These are phyloP conservation scores for Pemphredon lugubris DNA, from an alignment of 2,888 invertebrate species.

Conservation along the genomic window DNA sequence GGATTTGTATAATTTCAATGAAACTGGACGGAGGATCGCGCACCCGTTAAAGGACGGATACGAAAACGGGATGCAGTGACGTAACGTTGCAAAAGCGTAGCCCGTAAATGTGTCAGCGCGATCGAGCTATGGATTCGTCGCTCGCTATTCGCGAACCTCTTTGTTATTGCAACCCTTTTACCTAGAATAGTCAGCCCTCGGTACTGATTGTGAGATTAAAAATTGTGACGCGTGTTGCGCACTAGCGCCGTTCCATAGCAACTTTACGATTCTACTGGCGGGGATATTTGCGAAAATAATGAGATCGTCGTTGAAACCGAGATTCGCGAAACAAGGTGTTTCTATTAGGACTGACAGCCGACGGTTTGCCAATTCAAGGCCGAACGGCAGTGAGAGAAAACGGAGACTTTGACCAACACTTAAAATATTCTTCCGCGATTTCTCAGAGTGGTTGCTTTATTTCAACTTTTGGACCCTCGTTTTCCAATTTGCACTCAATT, in stretches of 20 bases:
- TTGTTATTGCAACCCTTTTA: no score
- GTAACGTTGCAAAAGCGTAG: conserved; percentile 34
- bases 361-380: conserved; percentile 2
- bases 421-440: neutral
- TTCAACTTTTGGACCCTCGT: no score
- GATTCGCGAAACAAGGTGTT: neutral
- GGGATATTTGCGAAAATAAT: no score
- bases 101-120: conserved; percentile 18
- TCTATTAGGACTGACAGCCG: neutral
- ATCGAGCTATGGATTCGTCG: neutral
- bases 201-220: no score
- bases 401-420: conserved; percentile 1
- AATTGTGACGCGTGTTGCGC: no score
- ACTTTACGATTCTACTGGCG: no score
- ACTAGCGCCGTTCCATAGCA: no score
- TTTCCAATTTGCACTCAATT: no score
- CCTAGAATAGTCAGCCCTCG: no score
- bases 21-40: conserved; percentile 16
- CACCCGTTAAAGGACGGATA: conserved; percentile 25
- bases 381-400: neutral
- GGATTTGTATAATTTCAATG: conserved; percentile 31
- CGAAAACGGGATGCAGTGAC: conserved; percentile 35
- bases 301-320: neutral
- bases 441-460: neutral
- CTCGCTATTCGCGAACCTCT: neutral